Evolutionary conservation across 2,888 invertebrate genomes (phyloP).

Genomic region (Alitta virens): DNA sequence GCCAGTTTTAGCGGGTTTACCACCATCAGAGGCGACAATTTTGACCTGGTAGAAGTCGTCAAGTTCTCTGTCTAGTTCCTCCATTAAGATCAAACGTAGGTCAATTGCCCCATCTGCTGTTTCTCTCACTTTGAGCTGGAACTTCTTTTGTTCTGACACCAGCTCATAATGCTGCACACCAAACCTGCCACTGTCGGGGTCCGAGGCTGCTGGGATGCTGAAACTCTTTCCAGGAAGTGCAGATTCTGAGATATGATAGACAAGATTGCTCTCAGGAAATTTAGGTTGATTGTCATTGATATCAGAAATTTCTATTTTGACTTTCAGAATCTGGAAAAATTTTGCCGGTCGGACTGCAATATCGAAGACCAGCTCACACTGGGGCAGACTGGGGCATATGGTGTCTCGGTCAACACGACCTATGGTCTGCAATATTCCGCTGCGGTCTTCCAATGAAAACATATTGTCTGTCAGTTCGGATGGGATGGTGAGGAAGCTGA

Average conservation of each 20-base stretch:
- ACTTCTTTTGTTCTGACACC: not conserved
- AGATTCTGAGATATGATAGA: constrained; percentile 11
- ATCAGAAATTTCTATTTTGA: constrained; percentile 14
- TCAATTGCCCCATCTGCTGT: constrained; percentile 14
- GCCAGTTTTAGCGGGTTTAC: constrained; percentile 26
- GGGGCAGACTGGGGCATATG: constrained; percentile 6
- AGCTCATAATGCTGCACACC: constrained; percentile 25
- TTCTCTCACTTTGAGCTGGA: constrained; percentile 10
- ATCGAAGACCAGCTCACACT: constrained; percentile 13
- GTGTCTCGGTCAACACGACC: constrained; percentile 14
- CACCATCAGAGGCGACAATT: constrained; percentile 65
- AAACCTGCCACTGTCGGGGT: constrained; percentile 18
- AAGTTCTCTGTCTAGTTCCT: constrained; percentile 15
- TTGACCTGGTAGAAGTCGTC: constrained; percentile 64
- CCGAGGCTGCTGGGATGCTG: constrained; percentile 12
- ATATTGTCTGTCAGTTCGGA: constrained; percentile 15
- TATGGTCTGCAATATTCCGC: constrained; percentile 14
- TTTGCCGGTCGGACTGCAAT: constrained; percentile 9
- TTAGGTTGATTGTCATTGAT: constrained; percentile 18
- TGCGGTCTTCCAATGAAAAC: constrained; percentile 25
- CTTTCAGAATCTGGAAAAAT: constrained; percentile 16
- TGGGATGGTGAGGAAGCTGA: constrained; percentile 27
- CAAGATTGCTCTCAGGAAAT: constrained; percentile 8
- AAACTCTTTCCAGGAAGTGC: constrained; percentile 12
- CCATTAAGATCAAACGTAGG: constrained; percentile 18